A percentile compares a stretch with the other conserved stretches of the same genome.
Conservation (phyloP, 2,113 vertebrate genomes). For the Sander vitreus region DNA sequence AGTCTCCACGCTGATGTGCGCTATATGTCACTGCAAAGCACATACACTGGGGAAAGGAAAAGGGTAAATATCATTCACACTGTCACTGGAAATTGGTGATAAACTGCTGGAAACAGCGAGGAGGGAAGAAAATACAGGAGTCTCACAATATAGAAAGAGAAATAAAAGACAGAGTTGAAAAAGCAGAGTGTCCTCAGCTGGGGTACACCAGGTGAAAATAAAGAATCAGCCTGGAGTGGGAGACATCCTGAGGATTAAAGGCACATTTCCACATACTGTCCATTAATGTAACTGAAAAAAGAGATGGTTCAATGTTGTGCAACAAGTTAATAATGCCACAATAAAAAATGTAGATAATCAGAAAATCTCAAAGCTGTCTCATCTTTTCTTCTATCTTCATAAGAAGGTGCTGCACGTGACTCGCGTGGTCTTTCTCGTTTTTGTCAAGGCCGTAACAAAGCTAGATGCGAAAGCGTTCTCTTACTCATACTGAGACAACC, state of each 20-base stretch:
- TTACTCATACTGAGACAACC: constrained; percentile 1
- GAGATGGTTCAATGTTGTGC: neutral
- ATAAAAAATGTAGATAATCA: neutral
- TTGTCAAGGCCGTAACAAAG: neutral
- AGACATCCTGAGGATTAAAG: neutral
- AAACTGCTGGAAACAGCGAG: constrained; percentile 5
- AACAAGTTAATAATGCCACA: neutral
- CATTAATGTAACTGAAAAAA: neutral
- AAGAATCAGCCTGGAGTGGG: constrained; percentile 2
- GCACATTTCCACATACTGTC: neutral
- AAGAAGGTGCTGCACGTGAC: neutral
- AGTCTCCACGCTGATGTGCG: neutral
- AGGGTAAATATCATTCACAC: constrained; percentile 1
- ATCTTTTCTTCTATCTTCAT: neutral
- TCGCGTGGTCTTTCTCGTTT: neutral
- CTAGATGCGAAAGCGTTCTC: constrained; percentile 2
- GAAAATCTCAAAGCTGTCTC: neutral
- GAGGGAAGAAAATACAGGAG: neutral
- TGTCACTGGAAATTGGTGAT: constrained; percentile 13
- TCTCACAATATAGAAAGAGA: neutral
- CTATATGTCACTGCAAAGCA: constrained; percentile 10
- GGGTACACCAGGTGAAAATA: neutral
- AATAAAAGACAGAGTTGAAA: constrained; percentile 76
- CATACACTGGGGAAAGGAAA: constrained; percentile 4
- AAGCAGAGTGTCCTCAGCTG: neutral